Evolutionary conservation across 1,140 invertebrate species (phyloP), one percentile per base, ranked within the genome.

Genomic region (Marisa cornuarietis): DNA sequence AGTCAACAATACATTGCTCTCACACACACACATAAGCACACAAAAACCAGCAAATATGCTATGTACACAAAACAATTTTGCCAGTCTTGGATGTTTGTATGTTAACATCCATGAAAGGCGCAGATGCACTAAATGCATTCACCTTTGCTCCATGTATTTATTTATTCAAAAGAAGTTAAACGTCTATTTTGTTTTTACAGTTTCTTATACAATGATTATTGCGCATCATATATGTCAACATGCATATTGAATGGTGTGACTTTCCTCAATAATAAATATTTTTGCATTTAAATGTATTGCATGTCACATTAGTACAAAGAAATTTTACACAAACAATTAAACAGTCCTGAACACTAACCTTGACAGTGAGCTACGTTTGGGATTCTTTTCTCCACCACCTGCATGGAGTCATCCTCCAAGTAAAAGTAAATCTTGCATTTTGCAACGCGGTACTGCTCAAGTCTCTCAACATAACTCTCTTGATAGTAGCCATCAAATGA

Each of bases 341-440:
- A 63, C 18, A 24, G 26, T 68, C 22, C 11, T 68, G 65, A 68
- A 13, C 4, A 31, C 0, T n/a, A 68, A 89, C 91, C 91, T 86
- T 92, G 91, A 63, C 88, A 86, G 62, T 91, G 79, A 18, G 90
- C 90, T 83, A 85, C 83, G 81, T 91, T 91, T 78, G 90, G 91
- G 54, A 86, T 79, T 82, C 90, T 87, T 62, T 89, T 88, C 79
- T 91, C 91, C 71, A 91, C 85, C 16, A 92, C 90, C 81, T 91
- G 90, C 75, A 91, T 89, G 20, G 90, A 89, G 80, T 91, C 91
- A 86, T 92, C 91, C 83, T 91, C 90, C 11, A 91, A 81, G 76
- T 91, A 92, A 79, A 91, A 92, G 80, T 91, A 91, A 74, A 92
- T 87, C 83, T 90, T 90, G 79, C 88, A 89, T 24, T 89, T 83